phyloP scores from a whole-genome alignment of 2,888 invertebrate species.

The Tachina fera region DNA sequence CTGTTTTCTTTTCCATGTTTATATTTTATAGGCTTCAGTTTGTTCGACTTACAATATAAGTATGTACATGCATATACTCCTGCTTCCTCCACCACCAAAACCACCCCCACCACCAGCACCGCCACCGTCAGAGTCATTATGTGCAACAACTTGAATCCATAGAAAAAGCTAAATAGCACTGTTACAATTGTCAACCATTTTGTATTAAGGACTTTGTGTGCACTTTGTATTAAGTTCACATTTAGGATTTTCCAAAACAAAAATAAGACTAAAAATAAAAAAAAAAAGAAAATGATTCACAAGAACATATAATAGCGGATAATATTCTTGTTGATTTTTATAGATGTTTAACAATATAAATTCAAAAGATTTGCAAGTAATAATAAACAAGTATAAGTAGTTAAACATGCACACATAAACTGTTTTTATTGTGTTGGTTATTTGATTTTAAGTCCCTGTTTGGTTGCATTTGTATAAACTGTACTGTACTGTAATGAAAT shows the following conservation, averaged over 20 bases:
- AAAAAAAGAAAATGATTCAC: slow-evolving; percentile 41
- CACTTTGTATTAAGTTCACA: slow-evolving; percentile 71
- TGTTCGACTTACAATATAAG: slow-evolving; percentile 49
- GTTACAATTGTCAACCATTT: slow-evolving; percentile 71
- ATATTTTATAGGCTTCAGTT: slow-evolving; percentile 53
- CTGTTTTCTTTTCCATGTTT: slow-evolving; percentile 10
- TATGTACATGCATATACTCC: not conserved
- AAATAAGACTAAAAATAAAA: slow-evolving; percentile 31
- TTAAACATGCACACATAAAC: slow-evolving; percentile 29
- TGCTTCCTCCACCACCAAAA: slow-evolving; percentile 16
- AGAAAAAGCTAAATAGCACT: slow-evolving; percentile 66
- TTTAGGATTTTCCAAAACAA: slow-evolving; percentile 63
- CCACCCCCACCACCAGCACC: not conserved
- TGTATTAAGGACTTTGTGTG: slow-evolving; percentile 70
- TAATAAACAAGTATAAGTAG: slow-evolving; percentile 46
- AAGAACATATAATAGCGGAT: slow-evolving; percentile 55
- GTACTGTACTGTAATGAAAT: slow-evolving; percentile 35
- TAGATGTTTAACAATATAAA: slow-evolving; percentile 58
- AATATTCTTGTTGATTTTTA: slow-evolving; percentile 59
- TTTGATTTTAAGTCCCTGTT: slow-evolving; percentile 21
- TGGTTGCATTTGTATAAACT: slow-evolving; percentile 30
- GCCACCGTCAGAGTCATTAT: not conserved
- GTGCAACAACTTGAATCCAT: slow-evolving; percentile 41
- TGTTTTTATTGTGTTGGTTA: slow-evolving; percentile 19
- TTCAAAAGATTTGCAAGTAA: slow-evolving; percentile 53